Conservation (phyloP, 2,888 invertebrate species). For the Leptinotarsa rubiginosa region DNA sequence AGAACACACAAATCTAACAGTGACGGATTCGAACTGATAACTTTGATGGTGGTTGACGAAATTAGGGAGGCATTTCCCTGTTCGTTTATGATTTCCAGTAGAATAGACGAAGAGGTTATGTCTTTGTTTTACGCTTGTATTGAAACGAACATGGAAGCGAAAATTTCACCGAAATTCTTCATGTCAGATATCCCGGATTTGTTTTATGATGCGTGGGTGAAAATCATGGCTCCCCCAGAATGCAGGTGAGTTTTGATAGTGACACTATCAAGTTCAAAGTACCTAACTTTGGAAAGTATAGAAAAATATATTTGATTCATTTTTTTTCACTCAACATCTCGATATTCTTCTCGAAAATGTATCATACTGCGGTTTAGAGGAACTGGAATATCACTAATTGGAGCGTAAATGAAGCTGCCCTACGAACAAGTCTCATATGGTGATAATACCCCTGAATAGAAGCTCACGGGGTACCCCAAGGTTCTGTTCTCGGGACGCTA, state of each 20-base stretch:
- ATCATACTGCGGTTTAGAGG: too few relatives aligned
- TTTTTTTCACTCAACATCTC: too few relatives aligned
- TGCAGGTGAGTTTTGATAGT: background rate
- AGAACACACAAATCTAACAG: background rate
- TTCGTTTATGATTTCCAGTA: conserved; percentile 13
- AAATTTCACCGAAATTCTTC: conserved; percentile 5
- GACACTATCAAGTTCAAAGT: too few relatives aligned
- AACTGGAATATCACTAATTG: too few relatives aligned
- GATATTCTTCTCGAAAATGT: too few relatives aligned
- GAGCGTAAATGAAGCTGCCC: too few relatives aligned
- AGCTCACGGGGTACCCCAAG: too few relatives aligned
- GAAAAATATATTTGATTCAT: too few relatives aligned
- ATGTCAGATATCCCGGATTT: conserved; percentile 3
- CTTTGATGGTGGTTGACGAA: conserved; percentile 11
- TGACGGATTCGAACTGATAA: background rate
- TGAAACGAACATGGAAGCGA: background rate
- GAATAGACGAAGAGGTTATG: conserved; percentile 5
- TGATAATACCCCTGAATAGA: too few relatives aligned
- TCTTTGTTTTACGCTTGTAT: conserved; percentile 7
- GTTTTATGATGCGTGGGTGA: conserved; percentile 6
- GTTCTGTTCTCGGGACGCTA: too few relatives aligned
- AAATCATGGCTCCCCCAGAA: conserved; percentile 2
- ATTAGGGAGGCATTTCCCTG: conserved; percentile 3
- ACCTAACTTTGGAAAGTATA: too few relatives aligned
- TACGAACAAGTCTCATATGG: too few relatives aligned